These are phyloP conservation scores for Acanthornis magna DNA, from an alignment of 2,797 vertebrate genomes.

Conservation along the genomic window DNA sequence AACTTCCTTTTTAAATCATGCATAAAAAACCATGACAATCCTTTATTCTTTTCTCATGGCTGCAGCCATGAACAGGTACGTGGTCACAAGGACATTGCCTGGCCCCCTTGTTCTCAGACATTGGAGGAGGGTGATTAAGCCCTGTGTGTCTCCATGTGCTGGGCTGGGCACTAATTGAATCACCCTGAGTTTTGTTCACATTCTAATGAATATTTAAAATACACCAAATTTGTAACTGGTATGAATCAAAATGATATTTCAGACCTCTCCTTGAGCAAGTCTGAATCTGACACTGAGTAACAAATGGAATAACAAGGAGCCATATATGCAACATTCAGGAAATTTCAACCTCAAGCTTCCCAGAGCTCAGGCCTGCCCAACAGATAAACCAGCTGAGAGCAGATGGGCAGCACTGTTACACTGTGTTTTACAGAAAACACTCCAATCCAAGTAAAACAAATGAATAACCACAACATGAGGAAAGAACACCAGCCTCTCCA, in stretches of 20 bases:
- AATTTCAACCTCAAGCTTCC: background rate
- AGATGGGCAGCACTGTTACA: background rate
- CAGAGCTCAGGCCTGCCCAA: background rate
- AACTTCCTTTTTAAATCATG: background rate
- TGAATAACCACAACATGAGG: background rate
- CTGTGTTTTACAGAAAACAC: background rate
- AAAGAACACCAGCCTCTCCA: background rate
- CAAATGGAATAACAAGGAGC: background rate
- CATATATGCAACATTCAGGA: background rate
- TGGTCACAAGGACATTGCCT: background rate
- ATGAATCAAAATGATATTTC: background rate
- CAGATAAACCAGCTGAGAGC: background rate
- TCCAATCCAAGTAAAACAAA: background rate
- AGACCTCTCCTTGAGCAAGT: background rate
- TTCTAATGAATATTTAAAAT: background rate
- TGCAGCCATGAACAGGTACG: background rate
- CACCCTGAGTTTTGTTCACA: background rate
- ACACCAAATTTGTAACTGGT: background rate
- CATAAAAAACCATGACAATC: background rate
- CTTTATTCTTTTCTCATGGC: background rate
- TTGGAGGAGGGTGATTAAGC: background rate
- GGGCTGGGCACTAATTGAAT: background rate
- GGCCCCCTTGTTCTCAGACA: background rate
- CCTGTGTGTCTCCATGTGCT: background rate
- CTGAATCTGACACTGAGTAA: background rate